Evolutionary conservation across 2,113 vertebrate species (phyloP).

Genomic region (Halcyon malimbica): DNA sequence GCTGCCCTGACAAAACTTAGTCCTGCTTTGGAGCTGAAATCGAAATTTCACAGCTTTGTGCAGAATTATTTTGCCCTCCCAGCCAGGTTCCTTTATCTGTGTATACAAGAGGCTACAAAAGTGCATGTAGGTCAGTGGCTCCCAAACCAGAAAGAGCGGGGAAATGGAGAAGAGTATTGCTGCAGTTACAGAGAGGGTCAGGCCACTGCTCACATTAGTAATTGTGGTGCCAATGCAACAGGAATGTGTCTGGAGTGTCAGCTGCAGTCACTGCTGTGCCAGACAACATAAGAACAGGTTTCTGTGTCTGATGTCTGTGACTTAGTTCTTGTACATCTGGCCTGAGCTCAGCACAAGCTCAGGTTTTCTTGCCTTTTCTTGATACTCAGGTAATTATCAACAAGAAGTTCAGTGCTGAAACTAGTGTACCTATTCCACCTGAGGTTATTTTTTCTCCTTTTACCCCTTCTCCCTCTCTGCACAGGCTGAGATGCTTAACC

Average conservation of each 20-base stretch:
- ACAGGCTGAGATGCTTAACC: neutral
- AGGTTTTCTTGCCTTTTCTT: neutral
- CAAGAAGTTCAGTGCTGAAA: neutral
- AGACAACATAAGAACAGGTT: neutral
- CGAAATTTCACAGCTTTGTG: neutral
- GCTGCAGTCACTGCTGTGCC: neutral
- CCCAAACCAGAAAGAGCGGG: neutral
- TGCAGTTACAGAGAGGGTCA: neutral
- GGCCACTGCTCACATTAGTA: neutral
- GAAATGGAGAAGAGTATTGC: neutral
- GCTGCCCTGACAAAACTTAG: neutral
- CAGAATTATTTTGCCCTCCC: neutral
- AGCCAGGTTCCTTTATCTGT: neutral
- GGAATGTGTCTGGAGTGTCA: fast-evolving
- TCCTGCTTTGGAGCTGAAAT: neutral
- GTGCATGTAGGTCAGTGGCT: neutral
- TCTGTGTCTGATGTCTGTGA: neutral
- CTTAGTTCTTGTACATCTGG: no score
- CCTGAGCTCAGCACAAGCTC: neutral
- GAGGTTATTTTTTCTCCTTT: neutral
- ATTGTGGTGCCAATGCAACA: neutral
- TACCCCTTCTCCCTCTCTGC: neutral
- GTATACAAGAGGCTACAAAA: neutral
- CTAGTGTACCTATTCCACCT: neutral
- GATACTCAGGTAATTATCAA: neutral